phyloP scores from a whole-genome alignment of 2,888 invertebrate species.

The Ichneumoninae sp. region DNA sequence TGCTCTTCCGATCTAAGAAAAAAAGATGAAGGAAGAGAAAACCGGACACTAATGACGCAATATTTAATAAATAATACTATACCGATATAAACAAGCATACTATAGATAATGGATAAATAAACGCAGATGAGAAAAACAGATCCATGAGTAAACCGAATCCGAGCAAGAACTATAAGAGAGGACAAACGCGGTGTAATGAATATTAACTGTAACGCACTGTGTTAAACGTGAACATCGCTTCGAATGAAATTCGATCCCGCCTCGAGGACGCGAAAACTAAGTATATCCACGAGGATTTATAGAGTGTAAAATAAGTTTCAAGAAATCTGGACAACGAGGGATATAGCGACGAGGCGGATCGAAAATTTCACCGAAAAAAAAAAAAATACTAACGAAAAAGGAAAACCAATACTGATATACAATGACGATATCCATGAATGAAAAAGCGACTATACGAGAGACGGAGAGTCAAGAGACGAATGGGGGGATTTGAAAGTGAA shows the following conservation, averaged over 20 bases:
- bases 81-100: constrained; percentile 61
- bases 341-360: constrained; percentile 23
- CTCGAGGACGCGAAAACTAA: constrained; percentile 11
- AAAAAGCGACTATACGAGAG: constrained; percentile 64
- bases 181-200: constrained; percentile 66
- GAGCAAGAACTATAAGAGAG: constrained; percentile 48
- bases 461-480: constrained; percentile 33
- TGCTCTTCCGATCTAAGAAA: no score
- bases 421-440: constrained; percentile 69
- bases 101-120: constrained; percentile 55
- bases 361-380: constrained; percentile 9
- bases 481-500: constrained; percentile 27
- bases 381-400: not conserved
- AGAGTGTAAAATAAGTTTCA: not conserved
- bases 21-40: not conserved
- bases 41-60: constrained; percentile 65
- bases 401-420: constrained; percentile 46
- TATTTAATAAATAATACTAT: constrained; percentile 61
- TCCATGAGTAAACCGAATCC: constrained; percentile 56
- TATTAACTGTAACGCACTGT: constrained; percentile 67
- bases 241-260: constrained; percentile 36
- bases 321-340: constrained; percentile 19
- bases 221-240: constrained; percentile 61
- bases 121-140: constrained; percentile 49
- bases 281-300: not conserved